Evolutionary conservation across 2,113 vertebrate genomes (phyloP).

Genomic region (Leucopsar rothschildi): DNA sequence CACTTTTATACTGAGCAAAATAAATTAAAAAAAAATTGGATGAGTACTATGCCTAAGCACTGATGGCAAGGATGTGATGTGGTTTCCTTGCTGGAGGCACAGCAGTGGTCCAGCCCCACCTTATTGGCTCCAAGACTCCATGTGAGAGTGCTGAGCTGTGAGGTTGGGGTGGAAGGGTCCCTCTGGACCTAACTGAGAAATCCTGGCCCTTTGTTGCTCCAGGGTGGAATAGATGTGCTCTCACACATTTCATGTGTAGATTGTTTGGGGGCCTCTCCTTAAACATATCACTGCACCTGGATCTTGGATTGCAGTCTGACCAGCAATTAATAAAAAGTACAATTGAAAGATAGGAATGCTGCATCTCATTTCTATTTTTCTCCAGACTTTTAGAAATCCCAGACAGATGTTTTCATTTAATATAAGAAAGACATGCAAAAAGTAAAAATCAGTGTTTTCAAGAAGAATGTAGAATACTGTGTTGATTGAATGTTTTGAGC

Average conservation of each 20-base stretch:
- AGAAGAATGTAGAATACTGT: neutral
- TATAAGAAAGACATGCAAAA: neutral
- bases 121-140: neutral
- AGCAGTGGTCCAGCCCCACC: neutral
- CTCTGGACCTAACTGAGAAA: neutral
- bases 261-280: neutral
- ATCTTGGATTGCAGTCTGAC: neutral
- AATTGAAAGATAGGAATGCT: neutral
- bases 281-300: neutral
- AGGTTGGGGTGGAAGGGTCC: neutral
- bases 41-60: neutral
- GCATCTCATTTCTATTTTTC: neutral
- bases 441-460: neutral
- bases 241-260: neutral
- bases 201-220: neutral
- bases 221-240: neutral
- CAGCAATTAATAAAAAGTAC: neutral
- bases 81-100: neutral
- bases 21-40: neutral
- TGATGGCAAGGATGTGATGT: neutral
- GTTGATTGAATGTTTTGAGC: neutral
- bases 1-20: neutral
- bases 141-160: neutral
- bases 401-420: slow-evolving; percentile 33
- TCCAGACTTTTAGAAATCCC: slow-evolving; percentile 8